Conservation (phyloP, 2,888 invertebrate genomes). For the Macrophya alboannulata region DNA sequence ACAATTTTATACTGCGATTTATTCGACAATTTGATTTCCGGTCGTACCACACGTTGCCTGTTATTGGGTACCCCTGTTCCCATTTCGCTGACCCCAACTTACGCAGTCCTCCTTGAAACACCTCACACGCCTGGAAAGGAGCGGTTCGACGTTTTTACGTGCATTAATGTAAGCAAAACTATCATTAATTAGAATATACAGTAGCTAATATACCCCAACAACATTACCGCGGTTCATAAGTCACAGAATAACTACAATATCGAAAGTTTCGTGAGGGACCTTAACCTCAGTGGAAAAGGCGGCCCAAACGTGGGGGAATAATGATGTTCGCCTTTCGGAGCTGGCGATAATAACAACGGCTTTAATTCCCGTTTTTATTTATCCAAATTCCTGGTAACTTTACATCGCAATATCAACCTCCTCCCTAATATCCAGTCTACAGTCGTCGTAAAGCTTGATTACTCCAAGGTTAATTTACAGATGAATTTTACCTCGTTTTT, state of each 20-base stretch:
- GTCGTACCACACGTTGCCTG: slow-evolving; percentile 55
- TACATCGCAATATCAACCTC: background rate
- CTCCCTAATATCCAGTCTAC: background rate
- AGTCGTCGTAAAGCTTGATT: background rate
- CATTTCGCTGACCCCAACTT: slow-evolving; percentile 72
- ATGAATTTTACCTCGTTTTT: slow-evolving; percentile 16
- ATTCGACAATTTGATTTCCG: slow-evolving; percentile 53
- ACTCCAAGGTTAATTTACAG: slow-evolving; percentile 45
- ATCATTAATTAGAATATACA: slow-evolving; percentile 13
- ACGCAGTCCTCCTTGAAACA: slow-evolving; percentile 73
- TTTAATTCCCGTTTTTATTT: background rate
- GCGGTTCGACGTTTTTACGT: slow-evolving; percentile 75
- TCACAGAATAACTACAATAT: background rate
- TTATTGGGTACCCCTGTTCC: slow-evolving; percentile 55
- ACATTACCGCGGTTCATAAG: background rate
- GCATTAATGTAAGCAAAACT: slow-evolving; percentile 73
- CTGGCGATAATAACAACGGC: slow-evolving; percentile 28
- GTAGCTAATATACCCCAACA: no score
- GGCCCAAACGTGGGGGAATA: slow-evolving; percentile 43
- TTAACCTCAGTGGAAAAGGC: slow-evolving; percentile 49
- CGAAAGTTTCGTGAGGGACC: slow-evolving; percentile 22
- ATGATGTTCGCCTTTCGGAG: slow-evolving; percentile 6
- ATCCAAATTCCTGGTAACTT: background rate
- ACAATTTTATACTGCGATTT: background rate
- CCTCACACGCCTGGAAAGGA: slow-evolving; percentile 72